Base-by-base conservation (phyloP, 2,888 invertebrate species). In the Trissolcus japonicus region DNA sequence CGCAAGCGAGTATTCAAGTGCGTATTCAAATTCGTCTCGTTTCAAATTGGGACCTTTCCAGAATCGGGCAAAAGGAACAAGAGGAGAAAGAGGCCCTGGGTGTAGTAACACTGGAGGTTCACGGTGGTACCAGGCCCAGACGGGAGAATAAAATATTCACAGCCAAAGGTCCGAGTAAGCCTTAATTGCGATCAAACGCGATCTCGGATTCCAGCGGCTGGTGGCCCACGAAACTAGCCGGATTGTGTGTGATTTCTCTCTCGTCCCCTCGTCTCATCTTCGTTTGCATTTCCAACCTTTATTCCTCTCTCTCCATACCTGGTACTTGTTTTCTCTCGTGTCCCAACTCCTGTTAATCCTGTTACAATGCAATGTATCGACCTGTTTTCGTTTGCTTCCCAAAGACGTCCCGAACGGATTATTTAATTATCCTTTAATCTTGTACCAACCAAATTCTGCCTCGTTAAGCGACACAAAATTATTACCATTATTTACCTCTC, bases 101-200 rank as follows among this genome's bases (percentile, higher is more conserved):
- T 73, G 72, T 66, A 71, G 77, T 71, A 75, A 77, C 65, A 74
- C 73, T 71, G 76, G 40, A 66, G 51, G 74, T 68, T 63, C 68
- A 55, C 55, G 68, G 61, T 75, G 68, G 75, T 74, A 67, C 51
- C 61, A 53, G 50, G 67, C 29, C 68, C 69, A 69, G 61, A 75
- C 57, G 63, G 65, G 40, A 81, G 87, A 86, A 88, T 88, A 87
- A 88, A 88, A 88, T 88, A 88, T 88, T 88, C 87, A 86, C 88
- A 86, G 87, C 85, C 85, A 78, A 81, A 72, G 84, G 83, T 80
- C 87, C 83, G 84, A 86, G 85, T 71, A 60, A 83, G 86, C 87
- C 88, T 88, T 89, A 88, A 87, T 89, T 88, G 88, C 88, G 87
- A 88, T 88, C 88, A 86, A 87, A 88, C 88, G 88, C 88, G 88